Base-by-base conservation (phyloP, 2,797 vertebrate species). In the Tenualosa thibaudeaui region DNA sequence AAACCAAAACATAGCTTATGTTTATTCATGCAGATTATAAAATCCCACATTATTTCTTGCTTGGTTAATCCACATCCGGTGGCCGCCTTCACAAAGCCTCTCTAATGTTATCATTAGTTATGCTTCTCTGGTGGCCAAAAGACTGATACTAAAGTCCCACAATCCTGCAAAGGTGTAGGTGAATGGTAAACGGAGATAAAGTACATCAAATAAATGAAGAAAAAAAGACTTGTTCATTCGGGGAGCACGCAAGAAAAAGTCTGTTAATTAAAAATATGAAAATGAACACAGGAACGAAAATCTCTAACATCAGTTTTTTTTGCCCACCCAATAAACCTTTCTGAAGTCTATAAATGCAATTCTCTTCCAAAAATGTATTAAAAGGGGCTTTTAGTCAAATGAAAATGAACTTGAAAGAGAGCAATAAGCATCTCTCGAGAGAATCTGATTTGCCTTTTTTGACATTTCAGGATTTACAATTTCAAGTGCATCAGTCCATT, bases 101-200 rank as follows among this genome's bases (percentile, higher is more conserved):
- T 91, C 91, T 94, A 94, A 95, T 95, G 95, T 94, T 88, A 92
- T 94, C 92, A 95, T 96, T 95, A 96, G 95, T 95, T 96, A 92
- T 95, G 95, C 93, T 94, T 94, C 94, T 94, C 90, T 95, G 93
- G 92, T 94, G 94, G 89, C 92, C 92, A 94, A 94, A 95, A 93
- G 94, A 94, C 92, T 93, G 92, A 94, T 93, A 92, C 91, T 88
- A 93, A 94, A 93, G 89, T 92, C 90, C 89, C 81, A 86, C 85
- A 86, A 88, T 85, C 89, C 84, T 56, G 37, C 86, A 68, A 91
- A 93, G 91, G 91, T 88, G 89, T 89, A 88, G 93, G 89, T 94
- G 95, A 95, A 93, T 95, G 94, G 93, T 93, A 91, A 90, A 90
- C 84, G 90, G 91, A 96, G 95, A 95, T 96, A 95, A 96, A 95